Conservation (phyloP, 2,888 invertebrate genomes). For the Spodoptera picta region DNA sequence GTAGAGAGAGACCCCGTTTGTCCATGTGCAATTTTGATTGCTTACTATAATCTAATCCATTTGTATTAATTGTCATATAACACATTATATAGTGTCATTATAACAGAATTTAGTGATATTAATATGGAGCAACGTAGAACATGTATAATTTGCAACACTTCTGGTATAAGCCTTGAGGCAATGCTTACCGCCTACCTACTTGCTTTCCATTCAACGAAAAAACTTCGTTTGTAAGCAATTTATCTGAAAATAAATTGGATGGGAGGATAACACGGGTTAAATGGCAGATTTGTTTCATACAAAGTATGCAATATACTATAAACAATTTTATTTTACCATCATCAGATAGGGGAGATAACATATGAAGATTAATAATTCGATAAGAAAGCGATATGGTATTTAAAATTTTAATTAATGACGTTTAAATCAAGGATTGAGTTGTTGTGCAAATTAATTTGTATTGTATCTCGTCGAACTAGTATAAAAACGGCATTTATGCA, state of each 20-base stretch:
- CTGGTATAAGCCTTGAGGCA: no score
- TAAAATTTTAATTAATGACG: not conserved
- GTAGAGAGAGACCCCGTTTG: no score
- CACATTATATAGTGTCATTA: no score
- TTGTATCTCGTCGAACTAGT: not conserved
- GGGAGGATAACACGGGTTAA: constrained; percentile 11
- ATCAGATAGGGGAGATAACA: constrained; percentile 21
- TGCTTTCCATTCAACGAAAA: no score
- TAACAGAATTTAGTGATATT: no score
- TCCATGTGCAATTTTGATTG: no score
- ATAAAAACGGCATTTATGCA: no score
- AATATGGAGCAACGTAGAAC: no score
- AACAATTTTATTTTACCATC: constrained; percentile 19
- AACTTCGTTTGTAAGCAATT: constrained; percentile 3
- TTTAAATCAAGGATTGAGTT: not conserved
- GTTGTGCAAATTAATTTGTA: constrained; percentile 10
- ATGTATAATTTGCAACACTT: no score
- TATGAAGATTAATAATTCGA: constrained; percentile 12
- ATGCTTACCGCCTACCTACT: no score
- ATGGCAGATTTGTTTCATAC: constrained; percentile 21
- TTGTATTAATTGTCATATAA: no score
- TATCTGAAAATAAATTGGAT: constrained; percentile 14
- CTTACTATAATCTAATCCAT: no score
- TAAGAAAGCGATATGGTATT: not conserved
- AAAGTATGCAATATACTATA: constrained; percentile 19